phyloP scores from a whole-genome alignment of 2,113 vertebrate genomes.

The Boulengerochromis microlepis region DNA sequence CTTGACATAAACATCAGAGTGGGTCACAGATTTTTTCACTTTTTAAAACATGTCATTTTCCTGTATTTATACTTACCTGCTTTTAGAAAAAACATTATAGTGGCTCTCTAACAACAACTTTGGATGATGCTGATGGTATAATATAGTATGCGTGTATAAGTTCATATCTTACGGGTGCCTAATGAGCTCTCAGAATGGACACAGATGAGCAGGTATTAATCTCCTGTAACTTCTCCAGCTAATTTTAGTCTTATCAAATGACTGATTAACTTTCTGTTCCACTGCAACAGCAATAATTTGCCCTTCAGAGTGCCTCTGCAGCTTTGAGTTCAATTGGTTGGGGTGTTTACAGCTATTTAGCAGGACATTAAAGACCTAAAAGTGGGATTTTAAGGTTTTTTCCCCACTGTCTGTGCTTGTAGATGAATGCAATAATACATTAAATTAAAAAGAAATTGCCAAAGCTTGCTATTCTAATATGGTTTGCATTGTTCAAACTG shows the following conservation, averaged over 20 bases:
- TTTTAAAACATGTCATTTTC: not conserved
- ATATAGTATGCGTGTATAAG: accelerated
- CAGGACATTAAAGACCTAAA: not conserved
- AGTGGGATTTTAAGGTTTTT: not conserved
- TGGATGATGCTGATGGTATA: not conserved
- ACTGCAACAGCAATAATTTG: not conserved
- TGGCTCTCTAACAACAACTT: not conserved
- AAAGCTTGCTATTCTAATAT: not conserved
- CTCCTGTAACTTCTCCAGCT: not conserved
- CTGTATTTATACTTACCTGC: not conserved
- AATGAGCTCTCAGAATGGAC: slow-evolving; percentile 15
- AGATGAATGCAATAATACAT: not conserved
- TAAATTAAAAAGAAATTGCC: not conserved
- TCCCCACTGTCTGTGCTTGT: not conserved
- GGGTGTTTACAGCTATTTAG: not conserved
- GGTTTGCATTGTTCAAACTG: not conserved
- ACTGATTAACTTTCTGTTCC: not conserved
- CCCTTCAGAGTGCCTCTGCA: not conserved
- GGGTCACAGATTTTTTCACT: not conserved
- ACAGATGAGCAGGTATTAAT: slow-evolving; percentile 41
- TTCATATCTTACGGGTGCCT: not conserved
- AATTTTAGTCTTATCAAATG: not conserved
- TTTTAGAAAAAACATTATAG: not conserved
- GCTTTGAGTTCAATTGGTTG: not conserved
- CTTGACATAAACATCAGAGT: not conserved